Evolutionary conservation across 2,113 vertebrate species (phyloP).

Genomic region (Ceyx melanurus): DNA sequence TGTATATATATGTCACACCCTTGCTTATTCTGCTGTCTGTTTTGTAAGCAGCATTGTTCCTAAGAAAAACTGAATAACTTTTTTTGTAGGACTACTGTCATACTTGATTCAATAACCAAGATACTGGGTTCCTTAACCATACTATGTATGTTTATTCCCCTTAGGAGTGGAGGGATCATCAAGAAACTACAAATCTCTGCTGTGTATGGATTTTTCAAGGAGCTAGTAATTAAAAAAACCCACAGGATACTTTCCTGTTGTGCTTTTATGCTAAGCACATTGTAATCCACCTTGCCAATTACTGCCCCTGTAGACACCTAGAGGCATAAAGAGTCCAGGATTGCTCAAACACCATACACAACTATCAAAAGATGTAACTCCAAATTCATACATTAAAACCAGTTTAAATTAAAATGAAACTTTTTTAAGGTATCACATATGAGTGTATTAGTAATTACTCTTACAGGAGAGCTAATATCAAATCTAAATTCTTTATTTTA

Average conservation of each 20-base stretch:
- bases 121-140: background rate
- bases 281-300: background rate
- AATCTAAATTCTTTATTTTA: background rate
- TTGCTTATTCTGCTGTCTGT: background rate
- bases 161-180: background rate
- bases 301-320: background rate
- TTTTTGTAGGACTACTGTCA: background rate
- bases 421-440: background rate
- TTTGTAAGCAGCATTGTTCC: background rate
- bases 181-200: background rate
- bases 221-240: background rate
- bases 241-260: background rate
- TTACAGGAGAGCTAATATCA: background rate
- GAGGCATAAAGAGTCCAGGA: background rate
- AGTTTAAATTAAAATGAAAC: background rate
- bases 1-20: background rate
- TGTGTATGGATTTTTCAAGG: background rate
- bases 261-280: background rate
- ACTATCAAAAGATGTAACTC: background rate
- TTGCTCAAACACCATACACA: background rate
- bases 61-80: background rate
- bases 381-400: background rate
- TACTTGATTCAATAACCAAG: background rate
- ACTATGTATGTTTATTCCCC: rapidly evolving
- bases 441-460: background rate